Evolutionary conservation across 2,797 vertebrate species (phyloP), one percentile per base, ranked within the genome.

Genomic region (Trachurus trachurus): DNA sequence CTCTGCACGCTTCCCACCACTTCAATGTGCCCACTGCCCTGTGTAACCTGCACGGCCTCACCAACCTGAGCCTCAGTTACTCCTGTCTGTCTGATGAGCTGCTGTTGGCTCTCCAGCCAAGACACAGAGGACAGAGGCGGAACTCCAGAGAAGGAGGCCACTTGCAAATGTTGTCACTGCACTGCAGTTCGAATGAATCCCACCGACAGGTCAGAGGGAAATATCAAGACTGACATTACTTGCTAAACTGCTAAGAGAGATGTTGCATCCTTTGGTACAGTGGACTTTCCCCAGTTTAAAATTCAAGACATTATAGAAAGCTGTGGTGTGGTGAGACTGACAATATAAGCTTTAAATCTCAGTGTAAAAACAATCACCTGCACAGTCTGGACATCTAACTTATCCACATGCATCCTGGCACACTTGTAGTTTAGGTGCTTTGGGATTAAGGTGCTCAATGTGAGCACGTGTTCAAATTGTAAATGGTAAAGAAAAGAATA

Each of bases 71-170:
- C 9, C 88, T 95, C 53, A 95, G 91, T 86, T 96, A 95, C 77
- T 94, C 91, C 64, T 95, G 93, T 26, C 52, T 96, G 76, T 95
- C 94, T 0, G 91, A 96, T 2, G 91, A 95, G 66, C 83, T 96
- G 75, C 93, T 96, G 0, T 75, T 85, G 21, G 85, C 78, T n/a
- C 65, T 96, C 15, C 64, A 64, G 44, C 26, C 64, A 15, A 78
- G 40, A 40, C 15, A 9, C 10, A 0, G 4, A 37, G 44, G 15
- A 15, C 2, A 8, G 53, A 37, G 52, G 10, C 1, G 0, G 9
- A 45, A 12, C 26, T 26, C 13, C 15, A 44, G 76, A 54, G 50
- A 58, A 21, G 74, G 72, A 50, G 66, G 69, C 6, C 84, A 87
- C 39, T 86, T 95, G 47, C 47, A 85, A 69, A 91, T 71, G 26